Base-by-base conservation (phyloP, 2,113 vertebrate species). In the Brachyistius frenatus region DNA sequence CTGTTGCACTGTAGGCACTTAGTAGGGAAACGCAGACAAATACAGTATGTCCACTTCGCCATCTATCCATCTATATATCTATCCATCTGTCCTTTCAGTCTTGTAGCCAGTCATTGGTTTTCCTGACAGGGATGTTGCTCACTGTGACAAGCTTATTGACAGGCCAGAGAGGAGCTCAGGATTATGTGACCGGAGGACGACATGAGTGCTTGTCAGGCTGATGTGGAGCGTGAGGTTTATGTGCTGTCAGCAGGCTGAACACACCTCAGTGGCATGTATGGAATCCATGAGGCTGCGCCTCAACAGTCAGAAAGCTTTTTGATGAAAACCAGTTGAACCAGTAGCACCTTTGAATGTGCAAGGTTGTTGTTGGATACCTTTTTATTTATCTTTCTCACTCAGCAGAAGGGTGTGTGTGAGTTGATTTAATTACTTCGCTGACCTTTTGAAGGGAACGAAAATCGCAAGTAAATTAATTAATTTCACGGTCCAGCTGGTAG, bases 301-400 rank as follows among this genome's bases (percentile, higher is more conserved):
- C 1, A 1, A 0, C 39, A 8, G 54, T 68, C 23, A 46, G 23
- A 71, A 7, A 47, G 13, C 33, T 36, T 55, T 78, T 64, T 3
- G 50, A 69, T 37, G 49, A 78, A 70, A 91, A 91, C 86, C 73
- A 77, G 89, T 87, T 23, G 13, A 55, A 87, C 92, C 83, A 76
- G 85, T 73, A 44, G 46, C 73, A 55, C 50, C 62, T 77, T 57
- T 58, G 61, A 76, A 76, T 62, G 10, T 8, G 37, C 23, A 16
- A 10, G 0, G 7, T 46, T 35, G 60, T 77, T 55, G 52, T 23
- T 23, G 33, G 50, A 55, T 57, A 50, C 55, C 52, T 47, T 66
- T 61, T 62, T 81, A 67, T 88, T 66, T 63, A 16, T 73, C 52
- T 72, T 53, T 73, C 62, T 76, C 2, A 0, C 63, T 67, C 44